Evolutionary conservation across 2,888 invertebrate species (phyloP), one percentile per base, ranked within the genome.

Genomic region (Raillietiella orientalis): DNA sequence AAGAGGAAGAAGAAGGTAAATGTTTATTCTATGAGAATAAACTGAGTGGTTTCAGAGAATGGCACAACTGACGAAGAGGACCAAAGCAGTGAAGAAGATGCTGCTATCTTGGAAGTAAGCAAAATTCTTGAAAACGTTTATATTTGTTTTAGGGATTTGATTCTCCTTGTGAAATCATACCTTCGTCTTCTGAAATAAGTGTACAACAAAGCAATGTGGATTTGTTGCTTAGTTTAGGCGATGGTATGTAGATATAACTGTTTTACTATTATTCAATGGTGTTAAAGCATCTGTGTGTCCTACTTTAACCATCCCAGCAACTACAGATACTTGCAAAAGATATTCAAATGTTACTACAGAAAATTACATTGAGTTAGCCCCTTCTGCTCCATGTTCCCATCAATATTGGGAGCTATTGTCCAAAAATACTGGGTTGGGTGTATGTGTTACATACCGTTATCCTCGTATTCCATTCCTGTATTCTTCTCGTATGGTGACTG

Each of bases 391-490:
- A n/a, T n/a, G n/a, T n/a, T n/a, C n/a, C n/a, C n/a, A n/a, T n/a
- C n/a, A n/a, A n/a, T n/a, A n/a, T n/a, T n/a, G n/a, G n/a, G n/a
- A n/a, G n/a, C n/a, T n/a, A n/a, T 39, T 77, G 6, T 60, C 66
- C 33, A 66, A 66, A 47, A 62, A 72, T 33, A 51, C 52, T 34
- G 64, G 66, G 4, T 37, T 37, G 27, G 53, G 62, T 50, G 34
- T 55, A 16, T 37, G 42, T 28, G 41, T 49, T 14, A 34, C 37
- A 3, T 52, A 48, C 33, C 44, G 67, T 33, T 82, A 69, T 50
- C 59, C 66, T 1, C 58, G 82, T 35, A 56, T 63, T 20, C 70
- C 71, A 10, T 72, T 75, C 44, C 52, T 84, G 26, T 70, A 63
- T 47, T 75, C 75, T 5, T 55, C 63, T 4, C 52, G 53, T 33